Evolutionary conservation across 2,888 invertebrate species (phyloP), one percentile per base, ranked within the genome.

Genomic region (Crossocerus cetratus): DNA sequence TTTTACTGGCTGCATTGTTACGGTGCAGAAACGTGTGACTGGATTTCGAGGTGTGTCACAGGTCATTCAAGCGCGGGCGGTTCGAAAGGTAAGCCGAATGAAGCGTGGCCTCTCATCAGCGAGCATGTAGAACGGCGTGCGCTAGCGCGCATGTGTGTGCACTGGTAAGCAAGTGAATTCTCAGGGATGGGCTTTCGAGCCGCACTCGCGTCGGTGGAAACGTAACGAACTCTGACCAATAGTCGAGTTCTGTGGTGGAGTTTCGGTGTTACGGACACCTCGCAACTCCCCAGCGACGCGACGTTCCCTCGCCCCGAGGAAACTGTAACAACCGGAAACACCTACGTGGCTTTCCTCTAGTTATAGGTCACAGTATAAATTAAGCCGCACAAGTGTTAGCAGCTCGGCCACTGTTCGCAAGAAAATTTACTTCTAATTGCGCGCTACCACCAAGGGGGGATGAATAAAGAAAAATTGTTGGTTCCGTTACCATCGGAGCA

Each of bases 161-260:
- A 1, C 32, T 32, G 32, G 32, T 32, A 32, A 32, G 32, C 32
- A 32, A 32, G 32, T 32, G 32, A 32, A 32, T 32, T 32, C 32
- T 32, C 32, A 32, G 32, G 11, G 32, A 32, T 32, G 32, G 32
- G 32, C 32, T 49, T 49, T 20, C 20, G 55, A 55, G 55, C 13
- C 55, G 49, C 13, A 49, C n/a, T 49, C 49, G 14, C 44, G 14
- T 18, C 59, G 42, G 2, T 44, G 14, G 18, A 14, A 59, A 18
- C 59, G 59, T 59, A 59, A 59, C 59, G 59, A 59, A 59, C 59
- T 59, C 44, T 59, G 32, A 59, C 44, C 59, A 59, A 32, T 23
- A 32, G 57, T 32, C 32, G 57, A 57, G 59, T 42, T 59, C 32
- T 32, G 59, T 43, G 59, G 43, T 44, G 11, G 59, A 59, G 44